phyloP scores from a whole-genome alignment of 2,888 invertebrate species.

The Argynnis bischoffii region DNA sequence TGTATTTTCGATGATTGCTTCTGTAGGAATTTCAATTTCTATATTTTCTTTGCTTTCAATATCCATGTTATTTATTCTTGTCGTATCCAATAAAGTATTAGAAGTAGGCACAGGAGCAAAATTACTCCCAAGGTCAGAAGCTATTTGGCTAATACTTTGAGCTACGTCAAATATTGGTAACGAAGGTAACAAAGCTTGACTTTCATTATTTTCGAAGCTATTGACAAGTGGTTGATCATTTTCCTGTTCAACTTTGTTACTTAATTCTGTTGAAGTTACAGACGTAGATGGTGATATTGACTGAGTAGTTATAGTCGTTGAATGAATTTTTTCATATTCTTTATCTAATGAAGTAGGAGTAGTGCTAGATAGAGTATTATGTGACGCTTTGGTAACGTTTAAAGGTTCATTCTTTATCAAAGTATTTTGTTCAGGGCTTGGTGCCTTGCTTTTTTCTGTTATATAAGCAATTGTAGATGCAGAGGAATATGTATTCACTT shows the following conservation, averaged over 20 bases:
- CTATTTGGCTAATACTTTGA: constrained; percentile 78
- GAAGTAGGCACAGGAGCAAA: constrained; percentile 66
- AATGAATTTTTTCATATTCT: constrained; percentile 58
- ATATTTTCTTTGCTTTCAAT: constrained; percentile 74
- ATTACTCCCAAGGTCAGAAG: constrained; percentile 69
- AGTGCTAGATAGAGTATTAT: constrained; percentile 28
- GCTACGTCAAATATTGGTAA: constrained; percentile 71
- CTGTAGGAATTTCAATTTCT: constrained; percentile 67
- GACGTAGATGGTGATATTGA: constrained; percentile 72
- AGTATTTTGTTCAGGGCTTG: constrained; percentile 13
- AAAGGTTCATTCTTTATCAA: constrained; percentile 2
- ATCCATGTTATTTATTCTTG: constrained; percentile 53
- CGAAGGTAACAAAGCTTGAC: constrained; percentile 52
- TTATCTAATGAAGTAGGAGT: constrained; percentile 43
- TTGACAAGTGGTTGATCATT: constrained; percentile 36
- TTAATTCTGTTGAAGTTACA: constrained; percentile 61
- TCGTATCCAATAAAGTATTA: constrained; percentile 60
- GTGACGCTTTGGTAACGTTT: constrained; percentile 37
- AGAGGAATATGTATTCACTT: constrained; percentile 64
- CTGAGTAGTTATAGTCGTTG: constrained; percentile 72
- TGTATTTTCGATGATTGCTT: constrained; percentile 47
- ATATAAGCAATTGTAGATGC: constrained; percentile 59
- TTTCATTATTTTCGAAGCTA: constrained; percentile 44
- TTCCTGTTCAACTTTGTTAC: constrained; percentile 37
- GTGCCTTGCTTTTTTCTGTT: constrained; percentile 51